phyloP scores from a whole-genome alignment of 2,888 invertebrate genomes.

The Dolomedes plantarius region DNA sequence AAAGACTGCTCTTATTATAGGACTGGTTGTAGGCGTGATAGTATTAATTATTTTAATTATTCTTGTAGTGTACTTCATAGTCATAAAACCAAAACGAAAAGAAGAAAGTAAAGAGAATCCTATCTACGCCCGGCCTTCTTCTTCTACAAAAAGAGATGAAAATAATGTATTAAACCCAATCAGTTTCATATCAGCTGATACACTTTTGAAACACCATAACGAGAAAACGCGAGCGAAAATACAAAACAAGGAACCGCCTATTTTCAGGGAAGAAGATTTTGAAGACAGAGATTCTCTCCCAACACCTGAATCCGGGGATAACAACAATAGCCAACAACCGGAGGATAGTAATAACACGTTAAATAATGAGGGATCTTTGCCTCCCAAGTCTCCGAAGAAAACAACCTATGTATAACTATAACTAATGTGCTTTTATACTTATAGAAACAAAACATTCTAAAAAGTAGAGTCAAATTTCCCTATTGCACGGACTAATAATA shows the following conservation, averaged over 20 bases:
- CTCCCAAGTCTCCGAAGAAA: constrained; percentile 42
- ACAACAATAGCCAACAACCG: neutral
- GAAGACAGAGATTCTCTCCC: neutral
- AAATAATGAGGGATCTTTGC: neutral
- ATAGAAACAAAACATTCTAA: no score
- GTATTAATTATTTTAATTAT: constrained; percentile 9
- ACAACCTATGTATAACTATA: constrained; percentile 32
- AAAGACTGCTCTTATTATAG: neutral
- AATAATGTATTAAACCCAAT: neutral
- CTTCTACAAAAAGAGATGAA: neutral
- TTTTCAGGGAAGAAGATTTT: constrained; percentile 40
- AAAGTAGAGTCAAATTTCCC: neutral
- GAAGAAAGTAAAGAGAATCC: neutral
- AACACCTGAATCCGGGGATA: neutral
- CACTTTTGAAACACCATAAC: constrained; percentile 47
- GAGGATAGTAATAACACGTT: neutral
- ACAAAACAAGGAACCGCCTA: constrained; percentile 42
- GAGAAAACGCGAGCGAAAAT: constrained; percentile 41
- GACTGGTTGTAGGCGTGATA: constrained; percentile 33
- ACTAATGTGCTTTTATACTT: no score
- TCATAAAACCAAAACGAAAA: constrained; percentile 11
- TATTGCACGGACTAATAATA: neutral
- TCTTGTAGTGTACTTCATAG: constrained; percentile 19
- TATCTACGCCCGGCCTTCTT: no score
- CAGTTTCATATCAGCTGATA: constrained; percentile 51